Percentiles rank a stretch among this genome's conserved stretches.
These are phyloP conservation scores for Ceratosolen fusciceps DNA, from an alignment of 1,140 invertebrate genomes.

Conservation along the genomic window DNA sequence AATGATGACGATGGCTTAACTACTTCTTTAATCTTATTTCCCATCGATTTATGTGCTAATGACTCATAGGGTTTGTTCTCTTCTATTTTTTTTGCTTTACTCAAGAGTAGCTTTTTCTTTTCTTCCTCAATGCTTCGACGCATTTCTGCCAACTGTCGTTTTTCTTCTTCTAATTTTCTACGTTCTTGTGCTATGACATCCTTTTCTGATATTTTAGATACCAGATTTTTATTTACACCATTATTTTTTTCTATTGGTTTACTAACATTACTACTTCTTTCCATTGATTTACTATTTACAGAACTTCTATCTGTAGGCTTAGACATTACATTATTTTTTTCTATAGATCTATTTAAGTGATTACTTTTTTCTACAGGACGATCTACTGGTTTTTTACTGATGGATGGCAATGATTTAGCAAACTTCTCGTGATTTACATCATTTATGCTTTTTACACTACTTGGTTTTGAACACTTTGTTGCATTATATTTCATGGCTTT, in stretches of 20 bases:
- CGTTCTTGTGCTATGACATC: constrained; percentile 62
- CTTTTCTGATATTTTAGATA: constrained; percentile 51
- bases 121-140: constrained; percentile 69
- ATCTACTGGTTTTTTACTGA: constrained; percentile 43
- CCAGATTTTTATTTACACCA: constrained; percentile 41
- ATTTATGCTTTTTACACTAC: background rate
- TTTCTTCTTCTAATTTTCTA: constrained; percentile 67
- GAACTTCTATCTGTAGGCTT: constrained; percentile 40
- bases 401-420: constrained; percentile 34
- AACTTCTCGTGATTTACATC: constrained; percentile 22
- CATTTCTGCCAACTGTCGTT: constrained; percentile 68
- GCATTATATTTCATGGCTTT: background rate
- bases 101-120: constrained; percentile 64
- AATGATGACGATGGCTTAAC: constrained; percentile 33
- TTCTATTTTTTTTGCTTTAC: constrained; percentile 53
- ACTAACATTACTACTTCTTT: constrained; percentile 37
- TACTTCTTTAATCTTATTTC: constrained; percentile 51
- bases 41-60: constrained; percentile 3
- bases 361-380: constrained; percentile 49
- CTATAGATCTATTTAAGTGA: constrained; percentile 25
- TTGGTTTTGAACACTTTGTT: constrained; percentile 12
- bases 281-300: constrained; percentile 38
- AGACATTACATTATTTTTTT: constrained; percentile 32
- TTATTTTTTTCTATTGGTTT: constrained; percentile 57
- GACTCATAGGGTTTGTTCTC: constrained; percentile 36